A percentile compares a stretch with the other conserved stretches of the same genome.
Conservation (phyloP, 2,888 invertebrate genomes). For the Philonicus albiceps region DNA sequence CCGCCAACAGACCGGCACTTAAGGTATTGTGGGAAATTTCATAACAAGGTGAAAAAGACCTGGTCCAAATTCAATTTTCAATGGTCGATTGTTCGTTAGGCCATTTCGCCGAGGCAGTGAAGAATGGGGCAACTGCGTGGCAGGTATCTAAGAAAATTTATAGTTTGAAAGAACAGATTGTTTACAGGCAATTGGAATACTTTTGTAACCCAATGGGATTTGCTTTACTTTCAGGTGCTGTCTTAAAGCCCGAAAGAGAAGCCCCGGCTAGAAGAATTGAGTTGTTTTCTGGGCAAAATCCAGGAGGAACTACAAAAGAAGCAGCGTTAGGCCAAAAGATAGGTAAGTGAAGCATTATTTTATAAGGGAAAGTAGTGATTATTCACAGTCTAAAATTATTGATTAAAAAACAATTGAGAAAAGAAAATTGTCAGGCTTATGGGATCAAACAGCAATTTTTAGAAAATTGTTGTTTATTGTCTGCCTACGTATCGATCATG, state of each 20-base stretch:
- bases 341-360: not conserved
- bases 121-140: conserved; percentile 15
- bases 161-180: not conserved
- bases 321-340: not conserved
- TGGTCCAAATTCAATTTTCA: conserved; percentile 32
- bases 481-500: too few species aligned
- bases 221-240: conserved; percentile 25
- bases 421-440: too few species aligned
- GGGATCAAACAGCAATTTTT: too few species aligned
- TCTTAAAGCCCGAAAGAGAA: not conserved
- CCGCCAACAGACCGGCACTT: not conserved
- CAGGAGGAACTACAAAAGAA: conserved; percentile 7
- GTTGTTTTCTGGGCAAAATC: not conserved
- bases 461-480: too few species aligned
- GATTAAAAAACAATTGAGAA: too few species aligned
- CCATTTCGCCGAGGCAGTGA: not conserved
- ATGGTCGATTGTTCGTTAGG: conserved; percentile 33
- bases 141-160: conserved; percentile 1
- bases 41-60: conserved; percentile 4
- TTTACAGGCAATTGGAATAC: not conserved
- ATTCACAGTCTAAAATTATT: too few species aligned
- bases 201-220: not conserved
- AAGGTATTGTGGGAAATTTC: conserved; percentile 37
- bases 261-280: not conserved
- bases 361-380: too few species aligned